A percentile compares a stretch with the other conserved stretches of the same genome.
phyloP scores from a whole-genome alignment of 2,113 vertebrate genomes.

The Lichenostomus cassidix region DNA sequence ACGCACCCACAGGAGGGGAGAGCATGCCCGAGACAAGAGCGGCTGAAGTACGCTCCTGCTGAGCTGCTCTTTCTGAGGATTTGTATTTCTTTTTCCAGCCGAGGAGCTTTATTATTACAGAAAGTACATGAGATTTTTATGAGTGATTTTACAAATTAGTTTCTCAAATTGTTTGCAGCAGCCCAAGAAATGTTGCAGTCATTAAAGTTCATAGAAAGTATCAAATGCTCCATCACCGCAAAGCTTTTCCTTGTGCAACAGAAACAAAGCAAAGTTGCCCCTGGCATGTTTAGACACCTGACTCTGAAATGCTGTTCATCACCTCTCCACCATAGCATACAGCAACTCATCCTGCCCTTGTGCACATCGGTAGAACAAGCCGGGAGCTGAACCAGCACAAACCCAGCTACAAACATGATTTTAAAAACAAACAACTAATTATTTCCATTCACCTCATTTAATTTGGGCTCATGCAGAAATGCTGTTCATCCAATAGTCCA shows the following conservation, averaged over 20 bases:
- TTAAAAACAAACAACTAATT: slow-evolving; percentile 45
- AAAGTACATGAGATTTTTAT: slow-evolving; percentile 36
- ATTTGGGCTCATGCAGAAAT: slow-evolving; percentile 3
- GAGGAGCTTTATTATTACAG: neutral
- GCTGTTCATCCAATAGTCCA: slow-evolving; percentile 14
- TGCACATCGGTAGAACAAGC: neutral
- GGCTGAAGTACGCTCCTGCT: neutral
- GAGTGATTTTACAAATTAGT: slow-evolving; percentile 50
- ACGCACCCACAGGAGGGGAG: neutral
- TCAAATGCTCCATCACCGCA: neutral
- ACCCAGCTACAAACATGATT: slow-evolving; percentile 15
- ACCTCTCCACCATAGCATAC: rapidly evolving
- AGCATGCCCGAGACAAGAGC: neutral
- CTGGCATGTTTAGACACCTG: neutral
- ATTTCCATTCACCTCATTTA: slow-evolving; percentile 46
- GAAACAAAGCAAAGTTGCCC: neutral
- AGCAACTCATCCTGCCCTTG: neutral
- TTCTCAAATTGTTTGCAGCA: slow-evolving; percentile 44
- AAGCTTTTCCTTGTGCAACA: neutral
- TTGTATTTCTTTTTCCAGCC: neutral
- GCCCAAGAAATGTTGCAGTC: neutral
- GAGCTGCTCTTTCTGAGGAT: slow-evolving; percentile 7
- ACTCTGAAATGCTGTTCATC: neutral
- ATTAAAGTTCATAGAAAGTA: slow-evolving; percentile 31
- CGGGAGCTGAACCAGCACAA: neutral